These are phyloP conservation scores for Hetaerina americana DNA, from an alignment of 1,140 invertebrate species.

Conservation along the genomic window DNA sequence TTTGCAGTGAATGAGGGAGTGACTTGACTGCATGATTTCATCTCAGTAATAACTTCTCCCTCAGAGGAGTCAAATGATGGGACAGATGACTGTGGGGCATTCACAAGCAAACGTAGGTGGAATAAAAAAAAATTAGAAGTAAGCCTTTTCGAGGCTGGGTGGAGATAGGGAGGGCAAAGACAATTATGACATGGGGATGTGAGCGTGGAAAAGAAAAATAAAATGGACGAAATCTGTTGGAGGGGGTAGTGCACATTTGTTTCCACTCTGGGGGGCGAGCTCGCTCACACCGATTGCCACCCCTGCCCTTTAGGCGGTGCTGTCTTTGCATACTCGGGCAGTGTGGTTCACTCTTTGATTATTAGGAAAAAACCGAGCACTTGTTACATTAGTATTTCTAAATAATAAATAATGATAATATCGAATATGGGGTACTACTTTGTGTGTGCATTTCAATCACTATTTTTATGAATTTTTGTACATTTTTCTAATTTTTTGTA, in stretches of 20 bases:
- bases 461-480: constrained; percentile 21
- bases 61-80: too few species aligned
- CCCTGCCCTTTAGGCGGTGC: background rate
- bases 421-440: constrained; percentile 16
- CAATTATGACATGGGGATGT: too few species aligned
- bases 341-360: background rate
- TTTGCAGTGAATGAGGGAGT: too few species aligned
- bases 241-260: background rate
- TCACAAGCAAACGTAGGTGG: too few species aligned
- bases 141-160: background rate
- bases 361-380: background rate
- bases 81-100: too few species aligned
- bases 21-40: too few species aligned
- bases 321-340: background rate
- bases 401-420: constrained; percentile 12
- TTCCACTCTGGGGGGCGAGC: background rate
- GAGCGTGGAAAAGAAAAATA: background rate
- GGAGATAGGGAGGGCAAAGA: background rate
- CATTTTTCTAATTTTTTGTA: constrained; percentile 20
- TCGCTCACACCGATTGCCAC: background rate
- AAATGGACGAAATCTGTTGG: too few species aligned
- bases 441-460: constrained; percentile 19
- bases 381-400: constrained; percentile 1
- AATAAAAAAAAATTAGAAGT: background rate
- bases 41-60: too few species aligned